These are phyloP conservation scores for Misgurnus anguillicaudatus DNA, from an alignment of 2,113 vertebrate species.

Conservation along the genomic window DNA sequence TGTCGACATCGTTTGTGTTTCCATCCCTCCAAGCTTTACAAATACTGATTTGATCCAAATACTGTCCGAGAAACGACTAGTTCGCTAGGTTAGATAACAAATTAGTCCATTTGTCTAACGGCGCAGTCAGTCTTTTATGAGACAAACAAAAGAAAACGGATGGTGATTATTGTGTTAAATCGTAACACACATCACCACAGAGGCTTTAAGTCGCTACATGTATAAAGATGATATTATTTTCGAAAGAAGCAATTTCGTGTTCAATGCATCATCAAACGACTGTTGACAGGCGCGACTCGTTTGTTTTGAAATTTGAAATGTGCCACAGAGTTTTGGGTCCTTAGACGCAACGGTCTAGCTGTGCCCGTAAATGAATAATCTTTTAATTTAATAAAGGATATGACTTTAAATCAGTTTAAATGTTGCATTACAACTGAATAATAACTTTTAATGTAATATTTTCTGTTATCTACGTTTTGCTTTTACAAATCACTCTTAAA, in stretches of 20 bases:
- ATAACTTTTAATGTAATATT: neutral
- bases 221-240: neutral
- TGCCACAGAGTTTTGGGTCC: slow-evolving; percentile 58
- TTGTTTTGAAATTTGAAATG: slow-evolving; percentile 80
- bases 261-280: neutral
- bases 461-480: neutral
- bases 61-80: neutral
- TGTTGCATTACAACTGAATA: neutral
- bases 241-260: neutral
- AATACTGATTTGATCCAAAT: neutral
- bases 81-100: neutral
- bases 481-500: neutral
- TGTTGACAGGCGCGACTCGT: slow-evolving; percentile 2
- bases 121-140: no score
- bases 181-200: neutral
- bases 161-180: neutral
- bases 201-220: neutral
- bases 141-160: neutral
- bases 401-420: no score
- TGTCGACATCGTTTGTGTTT: neutral
- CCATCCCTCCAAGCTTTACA: slow-evolving; percentile 46
- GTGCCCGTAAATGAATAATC: neutral
- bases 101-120: neutral
- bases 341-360: neutral
- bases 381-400: no score